These are phyloP conservation scores for Hippoglossus stenolepis DNA, from an alignment of 2,113 vertebrate species.

Conservation along the genomic window DNA sequence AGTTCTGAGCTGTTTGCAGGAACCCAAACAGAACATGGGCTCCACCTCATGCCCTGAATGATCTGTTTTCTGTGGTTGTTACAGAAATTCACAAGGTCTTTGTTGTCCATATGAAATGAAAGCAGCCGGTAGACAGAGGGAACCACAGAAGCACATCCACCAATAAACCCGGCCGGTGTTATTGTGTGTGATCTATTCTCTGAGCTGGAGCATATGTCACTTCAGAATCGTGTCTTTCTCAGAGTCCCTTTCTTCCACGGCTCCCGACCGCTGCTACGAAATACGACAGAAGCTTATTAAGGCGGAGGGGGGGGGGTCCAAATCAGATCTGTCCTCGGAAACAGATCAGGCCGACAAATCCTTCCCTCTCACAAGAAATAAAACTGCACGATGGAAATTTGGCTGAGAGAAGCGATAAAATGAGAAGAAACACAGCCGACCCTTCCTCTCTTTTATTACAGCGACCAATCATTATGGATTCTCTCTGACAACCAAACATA, in stretches of 20 bases:
- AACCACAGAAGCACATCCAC: background rate
- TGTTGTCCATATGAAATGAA: slow-evolving; percentile 17
- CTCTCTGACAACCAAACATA: background rate
- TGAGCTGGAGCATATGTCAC: background rate
- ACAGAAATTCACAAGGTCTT: background rate
- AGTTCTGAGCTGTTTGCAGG: too few relatives aligned
- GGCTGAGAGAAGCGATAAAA: slow-evolving; percentile 12
- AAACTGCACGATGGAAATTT: slow-evolving; percentile 22
- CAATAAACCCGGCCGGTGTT: background rate
- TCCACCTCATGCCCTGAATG: background rate
- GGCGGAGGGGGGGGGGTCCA: slow-evolving; percentile 13
- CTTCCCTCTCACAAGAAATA: background rate
- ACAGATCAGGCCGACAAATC: slow-evolving; percentile 23
- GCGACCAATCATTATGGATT: slow-evolving; percentile 21
- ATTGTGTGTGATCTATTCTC: slow-evolving; percentile 7
- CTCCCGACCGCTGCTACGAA: slow-evolving; percentile 15
- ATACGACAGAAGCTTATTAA: background rate
- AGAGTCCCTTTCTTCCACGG: slow-evolving; percentile 19
- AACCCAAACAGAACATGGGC: too few relatives aligned
- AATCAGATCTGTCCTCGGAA: slow-evolving; percentile 19
- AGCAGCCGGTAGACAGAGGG: slow-evolving; percentile 8
- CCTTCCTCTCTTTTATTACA: slow-evolving; percentile 1
- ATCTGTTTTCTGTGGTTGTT: background rate
- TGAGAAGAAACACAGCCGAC: slow-evolving; percentile 25
- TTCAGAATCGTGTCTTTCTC: background rate